A percentile compares a stretch with the other conserved stretches of the same genome.
Evolutionary conservation across 37 sponge, comb jelly and placozoan species (phyloP).

Genomic region (Crambe crambe): DNA sequence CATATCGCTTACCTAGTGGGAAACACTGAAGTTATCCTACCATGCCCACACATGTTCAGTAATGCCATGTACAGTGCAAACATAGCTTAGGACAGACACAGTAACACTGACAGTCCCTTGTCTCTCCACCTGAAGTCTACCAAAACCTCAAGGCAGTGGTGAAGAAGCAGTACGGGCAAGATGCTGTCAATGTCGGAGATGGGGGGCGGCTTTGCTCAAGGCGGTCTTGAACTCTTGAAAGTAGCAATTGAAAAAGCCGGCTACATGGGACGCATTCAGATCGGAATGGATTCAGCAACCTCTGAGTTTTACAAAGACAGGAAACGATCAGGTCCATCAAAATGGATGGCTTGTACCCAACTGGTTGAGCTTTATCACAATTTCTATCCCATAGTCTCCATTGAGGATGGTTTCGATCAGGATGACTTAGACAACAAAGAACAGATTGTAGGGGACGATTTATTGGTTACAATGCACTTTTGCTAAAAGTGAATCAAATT

Average conservation of each 20-base stretch:
- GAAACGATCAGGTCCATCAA: constrained; percentile 77
- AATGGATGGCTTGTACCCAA: constrained; percentile 69
- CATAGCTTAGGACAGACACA: too few species aligned
- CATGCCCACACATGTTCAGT: too few species aligned
- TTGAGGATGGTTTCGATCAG: constrained; percentile 98
- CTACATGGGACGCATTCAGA: constrained; percentile 87
- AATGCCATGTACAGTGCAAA: too few species aligned
- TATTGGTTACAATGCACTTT: constrained; percentile 98
- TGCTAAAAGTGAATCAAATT: constrained; percentile 96
- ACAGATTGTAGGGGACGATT: constrained; percentile 94
- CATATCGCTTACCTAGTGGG: constrained; percentile 96
- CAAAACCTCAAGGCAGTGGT: constrained; percentile 94
- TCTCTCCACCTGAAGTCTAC: constrained; percentile 98
- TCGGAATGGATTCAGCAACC: constrained; percentile 98
- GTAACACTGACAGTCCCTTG: too few species aligned
- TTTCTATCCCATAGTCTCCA: constrained; percentile 97
- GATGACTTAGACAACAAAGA: constrained; percentile 92
- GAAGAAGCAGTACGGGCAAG: constrained; percentile 96
- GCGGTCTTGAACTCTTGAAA: constrained; percentile 88
- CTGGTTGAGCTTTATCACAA: constrained; percentile 74
- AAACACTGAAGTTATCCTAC: constrained; percentile 81
- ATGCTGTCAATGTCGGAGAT: constrained; percentile 99
- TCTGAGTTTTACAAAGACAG: constrained; percentile 96
- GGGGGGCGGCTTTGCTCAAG: constrained; percentile 99
- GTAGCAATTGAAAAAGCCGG: constrained; percentile 94